These are phyloP conservation scores for Drosophila pachea DNA, from an alignment of 1,140 invertebrate species.

Conservation along the genomic window DNA sequence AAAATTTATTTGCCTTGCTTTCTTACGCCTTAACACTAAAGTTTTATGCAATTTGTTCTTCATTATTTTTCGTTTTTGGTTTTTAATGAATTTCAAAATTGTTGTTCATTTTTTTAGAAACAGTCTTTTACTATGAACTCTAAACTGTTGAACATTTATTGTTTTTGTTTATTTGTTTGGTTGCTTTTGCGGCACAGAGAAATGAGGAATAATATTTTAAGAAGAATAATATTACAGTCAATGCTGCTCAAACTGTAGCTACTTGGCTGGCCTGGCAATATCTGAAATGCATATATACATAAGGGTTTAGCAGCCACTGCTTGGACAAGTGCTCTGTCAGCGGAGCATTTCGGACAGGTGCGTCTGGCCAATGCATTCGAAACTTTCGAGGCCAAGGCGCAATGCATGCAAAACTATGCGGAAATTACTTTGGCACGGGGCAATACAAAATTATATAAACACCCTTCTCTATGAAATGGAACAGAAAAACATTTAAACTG, in stretches of 20 bases:
- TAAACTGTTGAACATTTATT: conserved; percentile 54
- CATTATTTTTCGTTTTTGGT: conserved; percentile 24
- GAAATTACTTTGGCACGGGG: conserved; percentile 38
- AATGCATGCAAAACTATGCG: conserved; percentile 38
- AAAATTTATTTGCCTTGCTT: conserved; percentile 50
- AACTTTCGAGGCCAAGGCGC: conserved; percentile 25
- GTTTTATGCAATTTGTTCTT: conserved; percentile 34
- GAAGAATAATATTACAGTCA: conserved; percentile 12
- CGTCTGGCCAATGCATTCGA: conserved; percentile 11
- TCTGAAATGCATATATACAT: conserved; percentile 63
- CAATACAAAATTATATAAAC: conserved; percentile 7
- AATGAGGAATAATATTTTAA: conserved; percentile 16
- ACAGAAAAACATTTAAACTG: conserved; percentile 1
- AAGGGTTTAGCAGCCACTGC: conserved; percentile 12
- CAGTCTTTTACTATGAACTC: conserved; percentile 77
- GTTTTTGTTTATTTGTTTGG: not conserved
- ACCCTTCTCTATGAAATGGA: no score
- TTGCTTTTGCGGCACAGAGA: conserved; percentile 6
- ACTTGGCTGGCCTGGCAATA: conserved; percentile 71
- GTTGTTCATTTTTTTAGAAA: conserved; percentile 61
- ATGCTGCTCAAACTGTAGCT: conserved; percentile 47
- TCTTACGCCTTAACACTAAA: conserved; percentile 56
- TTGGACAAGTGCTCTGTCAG: not conserved
- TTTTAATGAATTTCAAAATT: conserved; percentile 24
- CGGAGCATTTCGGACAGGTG: conserved; percentile 17